Conservation (phyloP, 2,113 vertebrate species). For the Bubo scandiacus region DNA sequence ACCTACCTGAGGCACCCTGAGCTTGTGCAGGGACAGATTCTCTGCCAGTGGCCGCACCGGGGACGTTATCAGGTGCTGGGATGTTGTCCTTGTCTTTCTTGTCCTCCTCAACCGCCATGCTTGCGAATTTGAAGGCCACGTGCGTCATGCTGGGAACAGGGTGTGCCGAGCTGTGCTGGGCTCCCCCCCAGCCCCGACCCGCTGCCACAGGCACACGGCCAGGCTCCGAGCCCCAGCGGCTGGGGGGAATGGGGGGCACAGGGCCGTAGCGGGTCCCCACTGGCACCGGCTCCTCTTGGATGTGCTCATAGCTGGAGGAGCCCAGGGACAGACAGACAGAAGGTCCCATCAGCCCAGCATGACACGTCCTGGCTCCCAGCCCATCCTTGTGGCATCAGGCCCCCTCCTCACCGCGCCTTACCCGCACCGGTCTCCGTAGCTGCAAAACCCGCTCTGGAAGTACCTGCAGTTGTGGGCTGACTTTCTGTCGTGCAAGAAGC, state of each 20-base stretch:
- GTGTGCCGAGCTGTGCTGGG: background rate
- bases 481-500: constrained; percentile 73
- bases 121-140: background rate
- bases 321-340: background rate
- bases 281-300: background rate
- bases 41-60: background rate
- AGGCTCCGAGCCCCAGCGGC: constrained; percentile 65
- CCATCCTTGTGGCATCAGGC: background rate
- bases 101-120: constrained; percentile 30
- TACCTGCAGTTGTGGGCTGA: constrained; percentile 76
- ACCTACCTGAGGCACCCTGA: background rate
- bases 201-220: background rate
- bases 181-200: background rate
- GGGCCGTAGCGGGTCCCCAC: constrained; percentile 6
- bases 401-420: background rate
- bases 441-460: constrained; percentile 84
- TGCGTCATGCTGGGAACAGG: background rate
- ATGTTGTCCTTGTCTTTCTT: constrained; percentile 21
- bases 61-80: background rate
- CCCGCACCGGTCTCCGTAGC: constrained; percentile 84
- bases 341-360: background rate
- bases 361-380: background rate
- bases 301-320: constrained; percentile 76
- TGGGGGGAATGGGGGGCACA: background rate
- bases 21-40: background rate